Percentiles rank a stretch among this genome's conserved stretches.
phyloP scores from a whole-genome alignment of 2,113 vertebrate species.

The Austrofundulus limnaeus region DNA sequence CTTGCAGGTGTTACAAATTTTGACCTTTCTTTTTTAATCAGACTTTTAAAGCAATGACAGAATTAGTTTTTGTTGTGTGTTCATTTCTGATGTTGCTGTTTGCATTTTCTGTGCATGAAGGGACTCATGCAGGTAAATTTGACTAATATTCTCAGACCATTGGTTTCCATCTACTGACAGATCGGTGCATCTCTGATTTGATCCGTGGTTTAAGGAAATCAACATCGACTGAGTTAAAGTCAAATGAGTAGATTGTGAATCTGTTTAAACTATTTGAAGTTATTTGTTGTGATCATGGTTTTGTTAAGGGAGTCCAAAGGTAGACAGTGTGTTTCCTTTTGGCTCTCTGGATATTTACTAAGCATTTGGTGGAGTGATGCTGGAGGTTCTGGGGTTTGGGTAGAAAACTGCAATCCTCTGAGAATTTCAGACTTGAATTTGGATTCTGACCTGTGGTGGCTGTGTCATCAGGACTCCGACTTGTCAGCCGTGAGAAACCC shows the following conservation, averaged over 20 bases:
- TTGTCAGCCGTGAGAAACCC: constrained; percentile 67
- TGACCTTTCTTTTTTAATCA: background rate
- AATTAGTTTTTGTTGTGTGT: too few relatives aligned
- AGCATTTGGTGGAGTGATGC: constrained; percentile 45
- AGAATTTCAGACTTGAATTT: constrained; percentile 28
- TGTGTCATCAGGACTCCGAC: constrained; percentile 74
- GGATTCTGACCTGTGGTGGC: constrained; percentile 63
- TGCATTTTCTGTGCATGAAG: background rate
- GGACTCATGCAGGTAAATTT: background rate
- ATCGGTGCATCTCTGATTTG: background rate
- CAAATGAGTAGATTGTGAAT: background rate
- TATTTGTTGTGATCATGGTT: constrained; percentile 20
- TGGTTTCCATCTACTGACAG: too few relatives aligned
- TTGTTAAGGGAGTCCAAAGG: constrained; percentile 66
- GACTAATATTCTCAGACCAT: too few relatives aligned
- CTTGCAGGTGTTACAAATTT: background rate
- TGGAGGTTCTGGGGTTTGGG: constrained; percentile 42
- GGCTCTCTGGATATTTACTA: constrained; percentile 49
- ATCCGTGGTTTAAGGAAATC: background rate
- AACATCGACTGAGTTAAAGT: constrained; percentile 3
- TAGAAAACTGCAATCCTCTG: constrained; percentile 17
- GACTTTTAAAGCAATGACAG: background rate
- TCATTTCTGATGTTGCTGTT: background rate
- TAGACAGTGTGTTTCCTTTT: constrained; percentile 47
- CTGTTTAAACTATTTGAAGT: background rate